phyloP scores from a whole-genome alignment of 2,797 vertebrate species.

The Anguilla megastoma region DNA sequence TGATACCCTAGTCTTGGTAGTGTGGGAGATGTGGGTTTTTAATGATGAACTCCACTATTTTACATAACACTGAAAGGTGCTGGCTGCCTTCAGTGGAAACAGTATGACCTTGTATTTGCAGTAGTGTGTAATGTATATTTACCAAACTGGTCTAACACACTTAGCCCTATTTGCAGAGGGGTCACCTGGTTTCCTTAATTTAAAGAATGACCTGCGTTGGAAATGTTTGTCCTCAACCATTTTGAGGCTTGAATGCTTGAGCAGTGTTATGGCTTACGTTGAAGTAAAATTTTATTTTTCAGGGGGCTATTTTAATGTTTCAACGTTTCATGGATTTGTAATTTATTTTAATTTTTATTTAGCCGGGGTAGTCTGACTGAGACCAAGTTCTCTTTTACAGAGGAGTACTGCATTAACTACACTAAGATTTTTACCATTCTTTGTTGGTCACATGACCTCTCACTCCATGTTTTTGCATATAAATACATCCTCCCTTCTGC shows the following conservation, averaged over 20 bases:
- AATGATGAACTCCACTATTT: neutral
- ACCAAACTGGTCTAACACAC: neutral
- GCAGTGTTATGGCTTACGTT: neutral
- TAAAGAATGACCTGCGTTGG: neutral
- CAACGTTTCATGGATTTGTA: no score
- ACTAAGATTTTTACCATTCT: neutral
- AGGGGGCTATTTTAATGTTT: no score
- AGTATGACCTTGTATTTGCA: neutral
- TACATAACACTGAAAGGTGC: neutral
- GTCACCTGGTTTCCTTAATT: neutral
- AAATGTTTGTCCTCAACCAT: neutral
- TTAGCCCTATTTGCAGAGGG: neutral
- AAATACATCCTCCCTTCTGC: neutral
- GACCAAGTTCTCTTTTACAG: no score
- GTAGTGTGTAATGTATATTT: neutral
- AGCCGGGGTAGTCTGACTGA: no score
- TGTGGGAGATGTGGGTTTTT: neutral
- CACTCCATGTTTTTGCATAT: neutral
- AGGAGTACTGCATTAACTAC: no score
- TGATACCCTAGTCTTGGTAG: neutral
- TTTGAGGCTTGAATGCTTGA: neutral
- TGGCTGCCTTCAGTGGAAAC: neutral
- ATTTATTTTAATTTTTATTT: no score
- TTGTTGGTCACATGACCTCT: neutral
- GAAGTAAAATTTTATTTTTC: neutral